These are phyloP conservation scores for Coilia nasus DNA, from an alignment of 2,797 vertebrate species.

Conservation along the genomic window DNA sequence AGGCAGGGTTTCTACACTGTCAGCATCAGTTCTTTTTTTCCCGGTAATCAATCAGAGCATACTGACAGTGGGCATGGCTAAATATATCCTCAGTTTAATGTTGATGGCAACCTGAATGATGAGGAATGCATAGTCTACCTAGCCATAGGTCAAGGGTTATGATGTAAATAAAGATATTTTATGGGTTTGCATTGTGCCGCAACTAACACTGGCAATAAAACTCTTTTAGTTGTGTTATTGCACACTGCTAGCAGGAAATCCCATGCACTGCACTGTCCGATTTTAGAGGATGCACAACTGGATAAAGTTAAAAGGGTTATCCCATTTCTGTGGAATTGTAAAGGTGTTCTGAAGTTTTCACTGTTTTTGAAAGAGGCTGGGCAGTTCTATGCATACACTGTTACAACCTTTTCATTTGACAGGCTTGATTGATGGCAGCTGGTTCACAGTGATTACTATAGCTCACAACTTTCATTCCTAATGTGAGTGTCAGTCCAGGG, in stretches of 20 bases:
- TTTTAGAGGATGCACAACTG: neutral
- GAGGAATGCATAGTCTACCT: neutral
- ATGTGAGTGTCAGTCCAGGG: slow-evolving; percentile 77
- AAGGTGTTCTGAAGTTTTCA: neutral
- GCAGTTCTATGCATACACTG: neutral
- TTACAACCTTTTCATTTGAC: slow-evolving; percentile 39
- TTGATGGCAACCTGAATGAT: neutral
- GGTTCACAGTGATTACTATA: slow-evolving; percentile 65
- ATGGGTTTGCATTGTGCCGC: neutral
- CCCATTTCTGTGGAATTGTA: neutral
- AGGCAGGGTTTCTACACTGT: slow-evolving; percentile 71
- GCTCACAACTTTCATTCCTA: slow-evolving; percentile 70
- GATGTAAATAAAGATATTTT: neutral
- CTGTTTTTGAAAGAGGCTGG: neutral
- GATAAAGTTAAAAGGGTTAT: neutral
- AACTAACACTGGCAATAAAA: neutral
- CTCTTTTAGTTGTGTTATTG: neutral
- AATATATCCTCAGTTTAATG: slow-evolving; percentile 45
- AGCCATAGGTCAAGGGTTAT: neutral
- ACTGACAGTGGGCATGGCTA: slow-evolving; percentile 67
- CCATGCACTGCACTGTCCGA: neutral
- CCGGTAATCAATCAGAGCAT: slow-evolving; percentile 74
- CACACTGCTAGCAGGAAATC: neutral
- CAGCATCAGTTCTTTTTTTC: slow-evolving; percentile 76
- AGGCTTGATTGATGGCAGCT: slow-evolving; percentile 73